Conservation (phyloP, 2,113 vertebrate species). For the Chionodraco myersi region DNA sequence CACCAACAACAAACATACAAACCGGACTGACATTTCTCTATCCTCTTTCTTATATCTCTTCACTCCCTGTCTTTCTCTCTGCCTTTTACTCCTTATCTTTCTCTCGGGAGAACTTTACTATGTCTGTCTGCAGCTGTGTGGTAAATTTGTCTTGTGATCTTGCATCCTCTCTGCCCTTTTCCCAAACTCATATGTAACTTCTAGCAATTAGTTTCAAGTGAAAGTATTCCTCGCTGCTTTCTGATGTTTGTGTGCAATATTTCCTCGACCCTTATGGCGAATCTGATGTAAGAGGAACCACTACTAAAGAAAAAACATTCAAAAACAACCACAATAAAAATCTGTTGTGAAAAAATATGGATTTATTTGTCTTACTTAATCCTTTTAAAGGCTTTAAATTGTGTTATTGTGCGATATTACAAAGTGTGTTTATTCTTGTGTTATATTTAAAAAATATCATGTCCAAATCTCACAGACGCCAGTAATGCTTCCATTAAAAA, state of each 20-base stretch:
- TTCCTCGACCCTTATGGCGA: slow-evolving; percentile 89
- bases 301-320: slow-evolving; percentile 82
- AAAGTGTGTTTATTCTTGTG: too few species aligned
- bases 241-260: slow-evolving; percentile 99
- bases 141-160: slow-evolving; percentile 96
- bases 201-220: slow-evolving; percentile 96
- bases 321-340: slow-evolving; percentile 94
- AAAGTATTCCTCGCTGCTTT: slow-evolving; percentile 98
- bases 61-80: slow-evolving; percentile 76
- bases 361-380: slow-evolving; percentile 15
- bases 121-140: slow-evolving; percentile 95
- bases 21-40: slow-evolving; percentile 82
- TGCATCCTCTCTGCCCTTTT: slow-evolving; percentile 90
- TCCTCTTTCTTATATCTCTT: slow-evolving; percentile 69
- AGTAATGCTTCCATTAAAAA: neutral
- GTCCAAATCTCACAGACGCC: neutral
- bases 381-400: neutral
- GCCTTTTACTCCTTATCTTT: slow-evolving; percentile 79
- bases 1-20: slow-evolving; percentile 69
- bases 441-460: neutral
- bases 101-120: slow-evolving; percentile 92
- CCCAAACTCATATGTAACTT: slow-evolving; percentile 93
- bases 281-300: slow-evolving; percentile 93
- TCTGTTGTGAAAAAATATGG: slow-evolving; percentile 82
- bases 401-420: too few species aligned